Conservation (phyloP, 1,140 invertebrate species). For the Hyphantria cunea region DNA sequence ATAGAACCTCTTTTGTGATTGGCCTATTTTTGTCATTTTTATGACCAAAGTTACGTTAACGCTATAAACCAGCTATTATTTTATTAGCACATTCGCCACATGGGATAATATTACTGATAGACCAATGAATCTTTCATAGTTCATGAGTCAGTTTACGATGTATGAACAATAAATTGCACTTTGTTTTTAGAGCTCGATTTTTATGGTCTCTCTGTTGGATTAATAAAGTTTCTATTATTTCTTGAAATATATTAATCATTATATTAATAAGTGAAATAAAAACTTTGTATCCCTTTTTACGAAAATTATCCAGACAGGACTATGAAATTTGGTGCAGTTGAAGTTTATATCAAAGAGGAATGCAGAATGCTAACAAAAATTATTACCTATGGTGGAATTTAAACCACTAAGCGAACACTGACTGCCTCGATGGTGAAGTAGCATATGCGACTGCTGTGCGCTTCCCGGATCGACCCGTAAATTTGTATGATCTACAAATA, state of each 20-base stretch:
- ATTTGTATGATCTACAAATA: no score
- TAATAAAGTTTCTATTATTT: neutral
- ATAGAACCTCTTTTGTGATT: conserved; percentile 31
- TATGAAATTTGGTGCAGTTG: no score
- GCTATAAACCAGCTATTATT: conserved; percentile 35
- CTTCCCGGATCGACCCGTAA: no score
- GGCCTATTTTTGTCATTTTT: conserved; percentile 37
- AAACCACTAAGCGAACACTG: no score
- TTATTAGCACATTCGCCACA: conserved; percentile 30
- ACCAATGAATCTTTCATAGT: conserved; percentile 16
- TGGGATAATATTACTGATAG: conserved; percentile 14
- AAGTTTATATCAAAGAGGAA: no score
- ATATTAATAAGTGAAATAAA: no score
- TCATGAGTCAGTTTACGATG: neutral
- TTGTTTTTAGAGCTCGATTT: conserved; percentile 3
- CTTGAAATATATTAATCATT: neutral
- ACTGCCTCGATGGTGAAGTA: no score
- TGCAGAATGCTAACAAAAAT: no score
- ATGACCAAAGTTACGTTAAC: conserved; percentile 28
- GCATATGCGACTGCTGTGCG: no score
- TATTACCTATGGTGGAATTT: no score
- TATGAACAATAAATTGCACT: neutral
- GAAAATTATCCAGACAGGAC: no score
- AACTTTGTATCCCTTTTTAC: no score
- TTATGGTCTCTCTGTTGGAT: neutral